Evolutionary conservation across 2,113 vertebrate genomes (phyloP), one percentile per base, ranked within the genome.

Genomic region (Sinocyclocheilus grahami): DNA sequence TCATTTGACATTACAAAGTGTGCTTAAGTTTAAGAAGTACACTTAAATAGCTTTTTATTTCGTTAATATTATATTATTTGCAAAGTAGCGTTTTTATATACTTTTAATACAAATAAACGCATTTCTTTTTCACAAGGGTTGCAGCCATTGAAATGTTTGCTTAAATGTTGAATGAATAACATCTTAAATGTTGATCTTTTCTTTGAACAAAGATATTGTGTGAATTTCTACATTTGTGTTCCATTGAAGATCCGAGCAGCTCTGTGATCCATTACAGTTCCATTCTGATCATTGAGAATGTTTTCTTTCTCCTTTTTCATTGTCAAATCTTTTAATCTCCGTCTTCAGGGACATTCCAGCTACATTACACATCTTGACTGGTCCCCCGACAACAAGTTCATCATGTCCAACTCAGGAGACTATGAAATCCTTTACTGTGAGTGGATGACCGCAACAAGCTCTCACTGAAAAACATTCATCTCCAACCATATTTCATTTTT

Each of bases 341-440:
- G 67, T 87, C 89, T 78, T 78, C 94, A 99, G 98, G 98, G 98
- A 94, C 98, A 99, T 97, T 99, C 98, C 94, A 99, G 98, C 95
- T 99, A 99, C 92, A 99, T 99, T 94, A 99, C 98, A 84, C 98
- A 99, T 93, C 96, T 99, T 91, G 98, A 99, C 93, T 99, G 97
- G 97, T 99, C 98, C 90, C 98, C 98, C 13, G 97, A 99, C 94
- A 99, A 99, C 93, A 97, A 96, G 90, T 96, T 96, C 88, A 99
- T 99, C 94, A 99, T 99, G 98, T 99, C 98, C 93, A 99, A 99
- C 96, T 99, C 98, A 37, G 98, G 98, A 94, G 98, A 99, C 95
- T 99, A 99, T 82, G 98, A 99, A 96, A 99, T 99, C 94, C 91
- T 99, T 88, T 98, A 99, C 95, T 99, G 98, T 99, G 91, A 99